These are phyloP conservation scores for Poecile atricapillus DNA, from an alignment of 2,113 vertebrate genomes.

Conservation along the genomic window DNA sequence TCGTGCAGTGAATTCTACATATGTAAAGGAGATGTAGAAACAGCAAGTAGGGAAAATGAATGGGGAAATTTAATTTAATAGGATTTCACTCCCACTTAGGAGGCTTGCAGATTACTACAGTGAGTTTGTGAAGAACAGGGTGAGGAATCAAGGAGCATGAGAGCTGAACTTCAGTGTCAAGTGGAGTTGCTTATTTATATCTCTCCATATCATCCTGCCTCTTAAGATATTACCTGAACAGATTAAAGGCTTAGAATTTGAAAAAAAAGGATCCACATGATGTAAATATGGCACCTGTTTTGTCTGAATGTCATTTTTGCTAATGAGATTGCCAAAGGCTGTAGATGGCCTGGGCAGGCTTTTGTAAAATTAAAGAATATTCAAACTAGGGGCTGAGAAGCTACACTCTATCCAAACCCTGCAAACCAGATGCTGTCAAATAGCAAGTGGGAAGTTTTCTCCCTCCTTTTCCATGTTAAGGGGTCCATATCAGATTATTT, in stretches of 20 bases:
- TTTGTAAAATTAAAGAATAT: neutral
- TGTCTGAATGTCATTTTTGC: neutral
- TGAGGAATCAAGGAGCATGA: neutral
- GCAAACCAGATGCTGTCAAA: neutral
- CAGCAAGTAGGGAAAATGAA: neutral
- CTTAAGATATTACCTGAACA: neutral
- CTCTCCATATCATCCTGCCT: accelerated
- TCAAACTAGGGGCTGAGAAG: neutral
- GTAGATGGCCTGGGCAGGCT: neutral
- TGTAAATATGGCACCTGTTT: neutral
- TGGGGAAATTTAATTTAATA: neutral
- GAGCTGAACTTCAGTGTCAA: neutral
- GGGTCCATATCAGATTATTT: neutral
- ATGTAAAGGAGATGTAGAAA: neutral
- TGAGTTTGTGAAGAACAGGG: neutral
- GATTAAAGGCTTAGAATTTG: neutral
- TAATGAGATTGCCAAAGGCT: neutral
- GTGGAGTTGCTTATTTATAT: neutral
- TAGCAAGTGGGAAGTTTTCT: neutral
- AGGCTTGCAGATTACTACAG: neutral
- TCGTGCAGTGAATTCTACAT: neutral
- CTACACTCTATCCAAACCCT: neutral
- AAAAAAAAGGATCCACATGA: neutral
- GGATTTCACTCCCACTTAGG: neutral
- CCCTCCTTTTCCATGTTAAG: neutral